These are phyloP conservation scores for Lycorma delicatula DNA, from an alignment of 1,140 invertebrate species.

Conservation along the genomic window DNA sequence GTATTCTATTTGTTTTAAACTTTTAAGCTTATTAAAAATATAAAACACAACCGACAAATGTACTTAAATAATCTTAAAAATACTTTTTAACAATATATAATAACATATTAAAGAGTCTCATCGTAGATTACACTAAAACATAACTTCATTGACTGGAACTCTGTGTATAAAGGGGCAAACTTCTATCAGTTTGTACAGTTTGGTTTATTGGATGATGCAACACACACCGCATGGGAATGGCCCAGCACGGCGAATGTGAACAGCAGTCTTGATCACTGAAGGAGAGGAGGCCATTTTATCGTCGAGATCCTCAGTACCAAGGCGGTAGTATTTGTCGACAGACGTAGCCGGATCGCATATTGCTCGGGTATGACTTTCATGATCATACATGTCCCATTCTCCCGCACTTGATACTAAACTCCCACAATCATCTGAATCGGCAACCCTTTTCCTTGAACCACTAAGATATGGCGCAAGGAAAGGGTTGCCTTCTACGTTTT, in stretches of 20 bases:
- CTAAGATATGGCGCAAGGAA: slow-evolving; percentile 36
- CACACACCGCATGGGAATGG: slow-evolving; percentile 26
- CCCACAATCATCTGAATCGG: slow-evolving; percentile 15
- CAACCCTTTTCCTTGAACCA: slow-evolving; percentile 25
- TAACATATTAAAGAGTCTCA: too few relatives aligned
- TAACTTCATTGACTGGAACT: too few relatives aligned
- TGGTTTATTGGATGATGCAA: slow-evolving; percentile 26
- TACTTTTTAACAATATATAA: slow-evolving; percentile 1
- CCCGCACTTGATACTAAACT: slow-evolving; percentile 6
- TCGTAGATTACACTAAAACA: too few relatives aligned
- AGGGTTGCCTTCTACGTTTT: slow-evolving; percentile 38
- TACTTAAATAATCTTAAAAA: neutral
- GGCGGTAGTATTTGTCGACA: slow-evolving; percentile 22
- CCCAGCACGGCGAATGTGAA: slow-evolving; percentile 17
- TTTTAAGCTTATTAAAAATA: slow-evolving; percentile 8
- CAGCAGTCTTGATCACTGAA: slow-evolving; percentile 16
- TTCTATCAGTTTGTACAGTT: too few relatives aligned
- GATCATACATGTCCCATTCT: slow-evolving; percentile 12
- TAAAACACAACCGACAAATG: slow-evolving; percentile 1
- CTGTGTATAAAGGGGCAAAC: too few relatives aligned
- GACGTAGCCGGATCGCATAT: slow-evolving; percentile 21
- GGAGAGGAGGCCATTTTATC: neutral
- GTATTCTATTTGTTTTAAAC: slow-evolving; percentile 4
- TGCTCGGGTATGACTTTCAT: slow-evolving; percentile 12
- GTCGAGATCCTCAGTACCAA: slow-evolving; percentile 12